Evolutionary conservation across 2,797 vertebrate species (phyloP).

Genomic region (Notoglanidium macrostoma): DNA sequence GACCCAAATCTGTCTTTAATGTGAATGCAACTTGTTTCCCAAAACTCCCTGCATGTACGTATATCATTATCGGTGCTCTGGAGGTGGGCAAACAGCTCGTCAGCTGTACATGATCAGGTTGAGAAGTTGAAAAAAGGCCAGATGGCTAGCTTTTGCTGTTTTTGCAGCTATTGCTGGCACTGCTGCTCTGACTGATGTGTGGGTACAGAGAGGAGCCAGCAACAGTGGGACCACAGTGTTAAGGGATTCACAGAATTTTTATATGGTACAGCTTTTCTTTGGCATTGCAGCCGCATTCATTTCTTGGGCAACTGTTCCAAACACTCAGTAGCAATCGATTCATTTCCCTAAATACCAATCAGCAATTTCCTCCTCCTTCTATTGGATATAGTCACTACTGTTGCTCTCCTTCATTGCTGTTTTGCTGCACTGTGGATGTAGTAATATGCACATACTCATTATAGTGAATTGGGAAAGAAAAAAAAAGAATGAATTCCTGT

Average conservation of each 20-base stretch:
- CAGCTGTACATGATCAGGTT: neutral
- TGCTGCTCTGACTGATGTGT: conserved; percentile 1
- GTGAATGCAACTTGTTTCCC: neutral
- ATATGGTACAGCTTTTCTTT: neutral
- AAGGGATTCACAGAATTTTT: neutral
- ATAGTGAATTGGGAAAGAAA: neutral
- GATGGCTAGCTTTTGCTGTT: conserved; percentile 11
- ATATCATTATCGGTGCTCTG: neutral
- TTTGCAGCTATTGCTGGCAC: conserved; percentile 1
- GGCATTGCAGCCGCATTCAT: neutral
- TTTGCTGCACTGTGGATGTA: neutral
- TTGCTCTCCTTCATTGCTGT: neutral
- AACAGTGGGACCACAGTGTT: neutral
- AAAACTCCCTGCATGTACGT: too few relatives aligned
- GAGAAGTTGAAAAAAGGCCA: neutral
- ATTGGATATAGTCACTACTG: neutral
- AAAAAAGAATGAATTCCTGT: neutral
- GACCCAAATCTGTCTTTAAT: neutral
- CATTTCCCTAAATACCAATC: neutral
- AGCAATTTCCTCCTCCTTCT: neutral
- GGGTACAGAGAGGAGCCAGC: conserved; percentile 1
- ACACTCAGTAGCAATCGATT: neutral
- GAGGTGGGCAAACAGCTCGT: neutral
- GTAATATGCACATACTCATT: neutral
- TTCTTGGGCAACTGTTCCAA: neutral